Evolutionary conservation across 92 coral and sea anemone genomes (phyloP).

Genomic region (Galaxea fascicularis): DNA sequence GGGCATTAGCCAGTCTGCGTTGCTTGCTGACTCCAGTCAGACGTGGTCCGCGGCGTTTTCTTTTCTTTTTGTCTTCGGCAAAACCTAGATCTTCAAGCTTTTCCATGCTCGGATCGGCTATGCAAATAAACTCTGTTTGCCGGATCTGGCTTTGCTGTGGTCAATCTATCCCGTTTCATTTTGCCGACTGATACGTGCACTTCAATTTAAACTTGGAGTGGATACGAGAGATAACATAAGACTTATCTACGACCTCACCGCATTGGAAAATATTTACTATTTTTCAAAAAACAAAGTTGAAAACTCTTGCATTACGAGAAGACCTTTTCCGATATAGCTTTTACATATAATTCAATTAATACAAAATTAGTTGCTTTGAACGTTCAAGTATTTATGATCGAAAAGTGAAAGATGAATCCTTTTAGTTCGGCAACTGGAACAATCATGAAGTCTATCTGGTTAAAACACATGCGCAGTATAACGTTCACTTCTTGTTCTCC

Average conservation of each 20-base stretch:
- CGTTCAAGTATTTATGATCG: not conserved
- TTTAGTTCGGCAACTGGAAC: not conserved
- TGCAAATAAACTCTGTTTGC: constrained; percentile 4
- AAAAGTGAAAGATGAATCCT: not conserved
- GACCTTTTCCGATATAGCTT: not conserved
- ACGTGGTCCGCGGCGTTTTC: constrained; percentile 78
- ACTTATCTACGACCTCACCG: constrained; percentile 41
- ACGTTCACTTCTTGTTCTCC: not conserved
- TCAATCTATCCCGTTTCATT: constrained; percentile 20
- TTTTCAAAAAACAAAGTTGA: not conserved
- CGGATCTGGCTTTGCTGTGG: not conserved
- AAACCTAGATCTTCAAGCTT: not conserved
- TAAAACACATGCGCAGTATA: not conserved
- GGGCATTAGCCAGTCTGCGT: constrained; percentile 86
- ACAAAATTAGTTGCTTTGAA: not conserved
- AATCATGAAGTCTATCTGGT: too few species aligned
- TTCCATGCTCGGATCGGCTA: constrained; percentile 30
- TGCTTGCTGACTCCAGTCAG: constrained; percentile 90
- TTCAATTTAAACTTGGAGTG: constrained; percentile 27
- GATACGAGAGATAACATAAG: constrained; percentile 26
- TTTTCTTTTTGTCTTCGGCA: constrained; percentile 67
- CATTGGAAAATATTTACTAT: not conserved
- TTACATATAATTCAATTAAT: not conserved
- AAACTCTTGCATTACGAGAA: not conserved
- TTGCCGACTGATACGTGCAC: constrained; percentile 9